These are phyloP conservation scores for Chanos chanos DNA, from an alignment of 2,797 vertebrate species.

Conservation along the genomic window DNA sequence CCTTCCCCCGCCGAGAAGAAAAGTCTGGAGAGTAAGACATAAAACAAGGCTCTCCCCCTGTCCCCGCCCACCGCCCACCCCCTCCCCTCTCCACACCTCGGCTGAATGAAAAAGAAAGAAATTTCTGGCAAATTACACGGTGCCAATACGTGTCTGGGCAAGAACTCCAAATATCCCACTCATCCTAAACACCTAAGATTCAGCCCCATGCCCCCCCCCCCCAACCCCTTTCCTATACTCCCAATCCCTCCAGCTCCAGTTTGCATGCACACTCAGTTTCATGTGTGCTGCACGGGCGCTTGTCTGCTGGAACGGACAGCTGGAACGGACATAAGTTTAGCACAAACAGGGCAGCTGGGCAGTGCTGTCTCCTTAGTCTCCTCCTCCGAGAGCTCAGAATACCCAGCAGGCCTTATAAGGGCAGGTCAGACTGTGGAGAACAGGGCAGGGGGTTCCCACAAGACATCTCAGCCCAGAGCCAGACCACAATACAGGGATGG, in stretches of 20 bases:
- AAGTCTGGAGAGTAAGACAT: background rate
- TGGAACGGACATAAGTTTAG: slow-evolving; percentile 29
- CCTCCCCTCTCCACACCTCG: slow-evolving; percentile 3
- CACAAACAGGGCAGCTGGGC: slow-evolving; percentile 27
- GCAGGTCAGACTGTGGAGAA: slow-evolving; percentile 36
- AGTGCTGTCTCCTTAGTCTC: slow-evolving; percentile 21
- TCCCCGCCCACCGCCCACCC: background rate
- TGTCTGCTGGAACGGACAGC: slow-evolving; percentile 25
- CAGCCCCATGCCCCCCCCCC: slow-evolving; percentile 26
- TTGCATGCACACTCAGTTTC: background rate
- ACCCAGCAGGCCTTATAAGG: slow-evolving; percentile 60
- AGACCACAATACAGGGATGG: background rate
- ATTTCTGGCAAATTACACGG: slow-evolving; percentile 23
- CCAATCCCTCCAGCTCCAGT: background rate
- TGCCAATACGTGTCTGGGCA: slow-evolving; percentile 53
- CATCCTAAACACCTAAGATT: slow-evolving; percentile 26
- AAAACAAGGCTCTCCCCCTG: too few relatives aligned
- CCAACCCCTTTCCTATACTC: slow-evolving; percentile 12
- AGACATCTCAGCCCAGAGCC: slow-evolving; percentile 8
- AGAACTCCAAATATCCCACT: slow-evolving; percentile 51
- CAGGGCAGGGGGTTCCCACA: slow-evolving; percentile 42
- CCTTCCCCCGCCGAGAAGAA: too few relatives aligned
- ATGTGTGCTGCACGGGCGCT: slow-evolving; percentile 7
- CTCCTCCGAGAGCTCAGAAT: slow-evolving; percentile 53
- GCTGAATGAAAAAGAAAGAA: background rate